A percentile compares a stretch with the other conserved stretches of the same genome.
Conservation (phyloP, 2,888 invertebrate genomes). For the Agrilus cyanescens region DNA sequence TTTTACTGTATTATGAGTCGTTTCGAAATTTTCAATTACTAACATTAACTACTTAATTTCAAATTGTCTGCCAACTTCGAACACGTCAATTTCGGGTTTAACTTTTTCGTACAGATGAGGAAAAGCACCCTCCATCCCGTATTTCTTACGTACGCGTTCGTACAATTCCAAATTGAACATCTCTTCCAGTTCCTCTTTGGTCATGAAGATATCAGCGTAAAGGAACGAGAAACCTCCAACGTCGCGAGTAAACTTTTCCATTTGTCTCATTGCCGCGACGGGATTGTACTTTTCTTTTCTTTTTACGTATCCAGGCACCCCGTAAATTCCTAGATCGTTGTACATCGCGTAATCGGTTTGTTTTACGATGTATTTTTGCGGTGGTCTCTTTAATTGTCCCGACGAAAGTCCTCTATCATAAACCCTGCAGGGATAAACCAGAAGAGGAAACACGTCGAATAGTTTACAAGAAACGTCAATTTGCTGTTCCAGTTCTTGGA, state of each 20-base stretch:
- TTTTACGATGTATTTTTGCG: slow-evolving; percentile 45
- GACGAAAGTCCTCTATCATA: slow-evolving; percentile 49
- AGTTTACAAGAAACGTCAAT: slow-evolving; percentile 45
- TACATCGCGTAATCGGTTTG: slow-evolving; percentile 57
- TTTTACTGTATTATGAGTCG: too few species aligned
- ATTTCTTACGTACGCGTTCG: slow-evolving; percentile 46
- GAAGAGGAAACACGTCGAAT: slow-evolving; percentile 53
- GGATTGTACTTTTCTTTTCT: slow-evolving; percentile 47
- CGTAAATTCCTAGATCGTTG: slow-evolving; percentile 59
- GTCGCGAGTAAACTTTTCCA: slow-evolving; percentile 57
- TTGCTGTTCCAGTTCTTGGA: slow-evolving; percentile 51
- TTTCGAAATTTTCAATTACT: too few species aligned
- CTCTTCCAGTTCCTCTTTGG: slow-evolving; percentile 46
- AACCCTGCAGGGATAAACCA: slow-evolving; percentile 58
- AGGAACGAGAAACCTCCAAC: slow-evolving; percentile 57
- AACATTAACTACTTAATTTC: slow-evolving; percentile 3
- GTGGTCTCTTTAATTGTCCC: slow-evolving; percentile 47
- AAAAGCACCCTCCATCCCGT: slow-evolving; percentile 46
- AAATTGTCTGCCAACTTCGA: slow-evolving; percentile 39
- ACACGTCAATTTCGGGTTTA: slow-evolving; percentile 53
- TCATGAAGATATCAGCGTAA: slow-evolving; percentile 62
- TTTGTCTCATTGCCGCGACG: slow-evolving; percentile 50
- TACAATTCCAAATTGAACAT: slow-evolving; percentile 59
- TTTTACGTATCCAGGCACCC: slow-evolving; percentile 53
- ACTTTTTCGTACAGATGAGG: slow-evolving; percentile 57